Evolutionary conservation across 2,888 invertebrate species (phyloP), one percentile per base, ranked within the genome.

Genomic region (Prenolepis imparis): DNA sequence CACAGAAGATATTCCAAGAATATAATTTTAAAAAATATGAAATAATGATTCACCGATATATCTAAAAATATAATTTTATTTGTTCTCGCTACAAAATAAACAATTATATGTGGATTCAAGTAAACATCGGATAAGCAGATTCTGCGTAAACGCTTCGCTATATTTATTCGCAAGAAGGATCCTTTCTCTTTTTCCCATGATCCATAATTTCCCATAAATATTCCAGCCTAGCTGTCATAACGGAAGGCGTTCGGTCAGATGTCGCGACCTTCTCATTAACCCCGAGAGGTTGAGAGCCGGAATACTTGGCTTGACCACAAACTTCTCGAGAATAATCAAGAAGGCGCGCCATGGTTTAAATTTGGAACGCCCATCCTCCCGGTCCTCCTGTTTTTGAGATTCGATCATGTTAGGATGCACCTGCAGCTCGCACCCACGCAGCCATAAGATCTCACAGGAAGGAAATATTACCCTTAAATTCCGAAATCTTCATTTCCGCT

Each of bases 201-300:
- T 91, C 88, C 90, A 88, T 86, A 89, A 90, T 91, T 93, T 93
- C 92, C 92, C 92, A 93, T 91, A 92, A 93, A 92, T 92, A 92
- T 91, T 89, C 88, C 82, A 77, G 82, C 84, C 77, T 92, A 91
- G 91, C 93, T 93, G 93, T 93, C 93, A 93, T 92, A 93, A 92
- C 92, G 92, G 91, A 92, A 92, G 91, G 91, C 90, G 92, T 90
- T 90, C 91, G 92, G 92, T 93, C 93, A 93, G 89, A 93, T 92
- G 92, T 91, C 92, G 87, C 87, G 92, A 93, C 93, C 93, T 93
- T 89, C 92, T 93, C 92, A 93, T 93, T 94, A 93, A 92, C 92
- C 92, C 90, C 85, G 84, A 68, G 85, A 88, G 86, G 88, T 82
- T 88, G 86, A 84, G 86, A 82, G 84, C 63, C 75, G 75, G 84